A percentile compares a stretch with the other conserved stretches of the same genome.
These are phyloP conservation scores for Semibalanus balanoides DNA, from an alignment of 1,140 invertebrate species.

Conservation along the genomic window DNA sequence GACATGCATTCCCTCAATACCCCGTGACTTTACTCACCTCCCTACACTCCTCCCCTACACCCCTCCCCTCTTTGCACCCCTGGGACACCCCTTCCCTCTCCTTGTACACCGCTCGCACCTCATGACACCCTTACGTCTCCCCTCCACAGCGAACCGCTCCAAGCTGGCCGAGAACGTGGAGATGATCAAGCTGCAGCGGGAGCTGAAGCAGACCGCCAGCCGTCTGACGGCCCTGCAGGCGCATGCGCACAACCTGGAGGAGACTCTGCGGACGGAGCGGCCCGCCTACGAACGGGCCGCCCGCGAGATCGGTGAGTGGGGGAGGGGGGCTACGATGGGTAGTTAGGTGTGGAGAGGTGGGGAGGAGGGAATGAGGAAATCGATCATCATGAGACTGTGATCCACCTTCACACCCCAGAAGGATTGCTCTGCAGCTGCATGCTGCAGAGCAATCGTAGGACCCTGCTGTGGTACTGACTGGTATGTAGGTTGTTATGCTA, in stretches of 20 bases:
- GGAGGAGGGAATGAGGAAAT: not conserved
- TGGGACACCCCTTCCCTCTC: no score
- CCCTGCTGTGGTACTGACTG: no score
- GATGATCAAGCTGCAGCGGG: slow-evolving; percentile 34
- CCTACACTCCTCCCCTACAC: no score
- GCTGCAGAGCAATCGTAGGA: no score
- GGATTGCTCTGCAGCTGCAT: no score
- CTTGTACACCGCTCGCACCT: not conserved
- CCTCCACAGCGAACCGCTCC: slow-evolving; percentile 22
- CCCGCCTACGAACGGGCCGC: not conserved
- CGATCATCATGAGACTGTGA: no score
- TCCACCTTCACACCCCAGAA: no score
- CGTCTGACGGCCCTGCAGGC: slow-evolving; percentile 28
- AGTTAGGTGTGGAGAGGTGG: not conserved
- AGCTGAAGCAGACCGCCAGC: slow-evolving; percentile 33
- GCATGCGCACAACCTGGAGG: slow-evolving; percentile 30
- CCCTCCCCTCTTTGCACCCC: no score
- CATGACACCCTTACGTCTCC: no score
- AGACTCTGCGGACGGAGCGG: slow-evolving; percentile 22
- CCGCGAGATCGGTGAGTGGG: not conserved
- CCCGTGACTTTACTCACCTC: no score
- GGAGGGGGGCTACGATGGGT: not conserved
- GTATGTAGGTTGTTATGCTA: no score
- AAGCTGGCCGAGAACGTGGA: slow-evolving; percentile 36
- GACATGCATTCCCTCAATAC: no score